Percentiles rank a stretch among this genome's conserved stretches.
These are phyloP conservation scores for Actinopyga echinites DNA, from an alignment of 53 echinoderm and acorn worm genomes.

Conservation along the genomic window DNA sequence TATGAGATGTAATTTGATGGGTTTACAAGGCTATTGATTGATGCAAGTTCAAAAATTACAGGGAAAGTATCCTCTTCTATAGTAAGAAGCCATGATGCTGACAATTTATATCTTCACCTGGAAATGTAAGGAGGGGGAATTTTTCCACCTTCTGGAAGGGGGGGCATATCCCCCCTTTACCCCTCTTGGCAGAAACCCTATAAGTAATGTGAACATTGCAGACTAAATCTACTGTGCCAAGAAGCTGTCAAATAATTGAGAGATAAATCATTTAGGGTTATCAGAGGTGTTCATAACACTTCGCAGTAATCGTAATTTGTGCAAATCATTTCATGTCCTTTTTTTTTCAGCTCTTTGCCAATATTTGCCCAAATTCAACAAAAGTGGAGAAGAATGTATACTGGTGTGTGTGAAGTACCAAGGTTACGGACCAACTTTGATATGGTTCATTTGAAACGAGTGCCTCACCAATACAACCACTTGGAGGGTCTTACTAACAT, in stretches of 20 bases:
- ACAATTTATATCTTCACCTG: too few relatives aligned
- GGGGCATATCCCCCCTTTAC: too few relatives aligned
- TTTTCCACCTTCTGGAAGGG: too few relatives aligned
- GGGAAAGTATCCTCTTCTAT: too few relatives aligned
- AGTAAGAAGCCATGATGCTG: too few relatives aligned
- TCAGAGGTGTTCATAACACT: not conserved
- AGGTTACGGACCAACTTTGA: slow-evolving; percentile 93
- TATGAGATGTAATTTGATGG: too few relatives aligned
- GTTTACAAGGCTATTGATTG: too few relatives aligned
- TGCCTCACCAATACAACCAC: slow-evolving; percentile 89
- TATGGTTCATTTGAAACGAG: slow-evolving; percentile 86
- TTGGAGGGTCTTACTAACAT: slow-evolving; percentile 85
- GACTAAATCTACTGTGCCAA: not conserved
- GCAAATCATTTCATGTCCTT: not conserved
- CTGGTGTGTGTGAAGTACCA: slow-evolving; percentile 85
- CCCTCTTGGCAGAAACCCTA: too few relatives aligned
- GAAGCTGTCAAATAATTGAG: not conserved
- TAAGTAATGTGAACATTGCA: not conserved
- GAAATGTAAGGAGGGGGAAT: too few relatives aligned
- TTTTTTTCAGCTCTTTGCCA: slow-evolving; percentile 67
- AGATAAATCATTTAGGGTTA: not conserved
- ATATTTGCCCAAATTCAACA: slow-evolving; percentile 96
- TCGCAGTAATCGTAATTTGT: not conserved
- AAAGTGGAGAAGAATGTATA: slow-evolving; percentile 97
- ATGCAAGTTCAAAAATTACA: too few relatives aligned